Conservation (phyloP, 2,113 vertebrate genomes). For the Menidia beryllina region DNA sequence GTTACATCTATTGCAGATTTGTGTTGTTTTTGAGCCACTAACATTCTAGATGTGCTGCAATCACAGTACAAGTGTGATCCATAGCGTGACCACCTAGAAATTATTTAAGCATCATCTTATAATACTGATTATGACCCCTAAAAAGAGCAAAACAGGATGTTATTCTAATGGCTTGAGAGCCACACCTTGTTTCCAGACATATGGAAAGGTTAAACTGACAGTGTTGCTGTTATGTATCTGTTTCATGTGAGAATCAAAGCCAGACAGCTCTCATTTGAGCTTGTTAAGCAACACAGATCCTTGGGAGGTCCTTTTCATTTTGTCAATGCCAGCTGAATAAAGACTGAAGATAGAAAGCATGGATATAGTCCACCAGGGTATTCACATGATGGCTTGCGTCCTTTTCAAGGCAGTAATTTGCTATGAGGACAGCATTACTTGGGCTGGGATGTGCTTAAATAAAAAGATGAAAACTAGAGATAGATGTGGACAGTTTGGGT, state of each 20-base stretch:
- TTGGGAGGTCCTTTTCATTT: slow-evolving; percentile 35
- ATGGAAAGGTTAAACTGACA: background rate
- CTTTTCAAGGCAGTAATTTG: no score
- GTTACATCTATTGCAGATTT: no score
- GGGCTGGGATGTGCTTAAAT: slow-evolving; percentile 61
- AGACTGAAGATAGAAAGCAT: no score
- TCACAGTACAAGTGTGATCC: no score
- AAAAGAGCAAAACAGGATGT: no score
- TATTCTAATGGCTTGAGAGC: no score
- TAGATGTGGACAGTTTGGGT: background rate
- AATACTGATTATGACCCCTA: background rate
- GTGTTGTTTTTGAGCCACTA: no score
- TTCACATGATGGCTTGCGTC: slow-evolving; percentile 19
- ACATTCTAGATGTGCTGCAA: no score
- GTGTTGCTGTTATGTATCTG: background rate
- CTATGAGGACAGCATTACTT: no score
- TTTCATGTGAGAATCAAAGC: background rate
- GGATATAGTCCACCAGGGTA: slow-evolving; percentile 3
- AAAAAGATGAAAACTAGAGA: background rate
- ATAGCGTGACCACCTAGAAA: no score
- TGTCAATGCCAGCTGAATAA: slow-evolving; percentile 68
- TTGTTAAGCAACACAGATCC: slow-evolving; percentile 5
- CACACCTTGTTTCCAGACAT: background rate
- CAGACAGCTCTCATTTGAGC: no score
- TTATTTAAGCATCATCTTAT: no score